phyloP scores from a whole-genome alignment of 1,140 invertebrate species.

The Nasonia vitripennis region DNA sequence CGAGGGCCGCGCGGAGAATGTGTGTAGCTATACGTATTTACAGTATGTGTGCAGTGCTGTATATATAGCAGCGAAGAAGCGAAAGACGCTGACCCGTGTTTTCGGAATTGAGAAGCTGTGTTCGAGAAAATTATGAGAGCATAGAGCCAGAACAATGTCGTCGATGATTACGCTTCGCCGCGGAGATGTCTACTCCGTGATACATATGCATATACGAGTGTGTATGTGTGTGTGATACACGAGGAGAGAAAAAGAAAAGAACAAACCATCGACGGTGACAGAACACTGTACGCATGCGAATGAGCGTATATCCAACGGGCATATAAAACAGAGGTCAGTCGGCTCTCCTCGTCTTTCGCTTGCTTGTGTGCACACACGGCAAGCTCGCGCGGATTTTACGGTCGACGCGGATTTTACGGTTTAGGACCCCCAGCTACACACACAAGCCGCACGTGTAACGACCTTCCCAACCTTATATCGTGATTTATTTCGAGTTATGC shows the following conservation, averaged over 20 bases:
- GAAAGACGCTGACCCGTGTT: background rate
- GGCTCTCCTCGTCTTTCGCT: background rate
- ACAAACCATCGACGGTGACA: too few relatives aligned
- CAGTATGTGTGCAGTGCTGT: background rate
- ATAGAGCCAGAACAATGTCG: too few relatives aligned
- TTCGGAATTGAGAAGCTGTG: background rate
- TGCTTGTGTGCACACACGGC: background rate
- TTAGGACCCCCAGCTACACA: background rate
- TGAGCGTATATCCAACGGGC: background rate
- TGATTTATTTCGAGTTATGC: background rate
- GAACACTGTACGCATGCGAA: too few relatives aligned
- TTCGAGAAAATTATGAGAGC: too few relatives aligned
- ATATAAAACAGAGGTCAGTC: background rate
- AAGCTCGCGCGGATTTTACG: background rate
- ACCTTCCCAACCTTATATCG: background rate
- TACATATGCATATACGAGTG: too few relatives aligned
- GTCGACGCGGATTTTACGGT: background rate
- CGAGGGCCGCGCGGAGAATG: too few relatives aligned
- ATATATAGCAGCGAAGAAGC: background rate
- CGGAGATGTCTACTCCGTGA: too few relatives aligned
- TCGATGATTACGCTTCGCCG: background rate
- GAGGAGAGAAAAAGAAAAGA: too few relatives aligned
- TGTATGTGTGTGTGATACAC: too few relatives aligned
- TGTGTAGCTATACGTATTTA: background rate
- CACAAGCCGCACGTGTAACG: background rate